Evolutionary conservation across 2,888 invertebrate species (phyloP), one percentile per base, ranked within the genome.

Genomic region (Laspeyria flexula): DNA sequence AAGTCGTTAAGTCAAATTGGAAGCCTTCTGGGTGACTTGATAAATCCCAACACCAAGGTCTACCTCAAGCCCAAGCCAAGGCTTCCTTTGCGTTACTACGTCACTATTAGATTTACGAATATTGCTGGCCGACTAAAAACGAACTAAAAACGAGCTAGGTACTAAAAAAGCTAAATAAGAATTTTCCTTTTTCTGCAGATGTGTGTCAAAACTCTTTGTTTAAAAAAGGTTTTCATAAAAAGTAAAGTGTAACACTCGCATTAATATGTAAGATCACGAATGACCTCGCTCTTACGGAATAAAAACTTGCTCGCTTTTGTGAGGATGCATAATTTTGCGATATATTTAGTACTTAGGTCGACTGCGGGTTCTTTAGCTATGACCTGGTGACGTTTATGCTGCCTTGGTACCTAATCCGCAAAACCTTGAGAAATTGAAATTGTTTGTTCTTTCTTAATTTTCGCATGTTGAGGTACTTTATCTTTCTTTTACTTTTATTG

Each of bases 201-300:
- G 7, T 21, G 21, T 9, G 37, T 37, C 11, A 37, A 15, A 13
- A 35, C 4, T 37, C 37, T 37, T 37, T 37, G 37, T 37, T 37
- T 37, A 37, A 21, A 37, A 35, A 33, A 35, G 34, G 11, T 15
- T n/a, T 35, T 30, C 11, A 30, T 31, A 27, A 40, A 41, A 29
- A 21, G 9, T 25, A 23, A 41, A 21, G 5, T 3, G 18, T 16
- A 12, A 33, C 12, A n/a, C 11, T 6, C 35, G 13, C 40, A 48
- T 48, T 48, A 37, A 31, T 42, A 48, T 48, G 42, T 38, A 38
- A 37, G 42, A 37, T 21, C 48, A 48, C 42, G 48, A 12, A 7
- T 30, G 35, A 31, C 48, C 48, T 42, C 42, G 10, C 23, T 21
- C 21, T 31, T 15, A 27, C 25, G 13, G 39, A 3, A n/a, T 40